Conservation (phyloP, 2,888 invertebrate genomes). For the Aquatica leii region DNA sequence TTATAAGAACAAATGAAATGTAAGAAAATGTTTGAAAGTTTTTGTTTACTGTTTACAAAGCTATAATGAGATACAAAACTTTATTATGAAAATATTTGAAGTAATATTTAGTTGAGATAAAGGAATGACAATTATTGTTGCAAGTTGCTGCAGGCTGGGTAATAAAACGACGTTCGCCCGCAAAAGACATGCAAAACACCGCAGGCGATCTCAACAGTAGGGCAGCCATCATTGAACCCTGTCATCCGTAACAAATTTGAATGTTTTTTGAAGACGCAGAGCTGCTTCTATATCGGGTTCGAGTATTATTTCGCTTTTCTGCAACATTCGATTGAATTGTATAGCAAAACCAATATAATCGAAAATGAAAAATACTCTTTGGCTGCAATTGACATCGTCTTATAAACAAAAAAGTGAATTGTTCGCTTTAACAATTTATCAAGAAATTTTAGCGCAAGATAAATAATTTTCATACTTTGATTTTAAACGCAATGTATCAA, state of each 20-base stretch:
- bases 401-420: neutral
- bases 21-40: too few relatives aligned
- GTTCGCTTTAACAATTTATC: neutral
- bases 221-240: slow-evolving; percentile 53
- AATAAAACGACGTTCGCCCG: slow-evolving; percentile 45
- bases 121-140: slow-evolving; percentile 34
- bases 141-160: slow-evolving; percentile 36
- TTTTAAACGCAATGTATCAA: neutral
- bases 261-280: slow-evolving; percentile 50
- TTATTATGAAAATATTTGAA: neutral
- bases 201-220: slow-evolving; percentile 44
- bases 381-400: slow-evolving; percentile 38
- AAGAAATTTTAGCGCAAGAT: too few relatives aligned
- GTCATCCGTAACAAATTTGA: slow-evolving; percentile 53
- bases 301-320: slow-evolving; percentile 38
- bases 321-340: slow-evolving; percentile 37
- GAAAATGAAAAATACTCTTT: slow-evolving; percentile 38
- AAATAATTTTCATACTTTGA: too few relatives aligned
- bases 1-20: too few relatives aligned
- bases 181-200: slow-evolving; percentile 53
- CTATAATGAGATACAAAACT: too few relatives aligned
- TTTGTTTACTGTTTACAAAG: too few relatives aligned
- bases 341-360: slow-evolving; percentile 40
- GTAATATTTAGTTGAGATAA: neutral
- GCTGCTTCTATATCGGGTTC: slow-evolving; percentile 38